Conservation (phyloP, 2,113 vertebrate species). For the Xenopus borealis region DNA sequence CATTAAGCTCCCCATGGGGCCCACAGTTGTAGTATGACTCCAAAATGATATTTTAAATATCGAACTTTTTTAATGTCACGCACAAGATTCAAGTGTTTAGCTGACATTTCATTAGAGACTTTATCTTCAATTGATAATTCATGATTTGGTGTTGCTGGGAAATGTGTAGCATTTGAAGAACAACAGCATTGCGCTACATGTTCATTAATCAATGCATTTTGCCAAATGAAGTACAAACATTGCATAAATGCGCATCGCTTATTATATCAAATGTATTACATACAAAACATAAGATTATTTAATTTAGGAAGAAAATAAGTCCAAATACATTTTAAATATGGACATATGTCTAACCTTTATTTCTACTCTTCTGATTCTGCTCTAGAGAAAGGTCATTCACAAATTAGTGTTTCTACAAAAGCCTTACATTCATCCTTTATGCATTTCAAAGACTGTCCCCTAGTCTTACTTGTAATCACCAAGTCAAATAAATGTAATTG, state of each 20-base stretch:
- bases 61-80: too few relatives aligned
- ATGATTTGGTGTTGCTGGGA: too few relatives aligned
- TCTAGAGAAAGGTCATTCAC: conserved; percentile 18
- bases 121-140: too few relatives aligned
- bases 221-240: background rate
- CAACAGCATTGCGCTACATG: too few relatives aligned
- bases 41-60: too few relatives aligned
- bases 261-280: background rate
- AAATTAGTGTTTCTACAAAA: conserved; percentile 17
- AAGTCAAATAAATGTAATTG: conserved; percentile 38
- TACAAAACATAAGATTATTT: background rate
- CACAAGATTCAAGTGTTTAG: too few relatives aligned
- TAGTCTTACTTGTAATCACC: conserved; percentile 33
- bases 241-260: background rate
- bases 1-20: too few relatives aligned
- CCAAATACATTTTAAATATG: conserved; percentile 18
- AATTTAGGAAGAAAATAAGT: background rate
- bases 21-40: too few relatives aligned
- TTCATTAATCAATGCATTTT: too few relatives aligned
- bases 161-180: too few relatives aligned
- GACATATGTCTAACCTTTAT: conserved; percentile 13
- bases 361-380: conserved; percentile 13
- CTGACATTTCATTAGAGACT: too few relatives aligned
- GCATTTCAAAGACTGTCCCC: conserved; percentile 32
- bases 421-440: conserved; percentile 8